phyloP scores from a whole-genome alignment of 2,113 vertebrate species.

The Pachycephala philippinensis region DNA sequence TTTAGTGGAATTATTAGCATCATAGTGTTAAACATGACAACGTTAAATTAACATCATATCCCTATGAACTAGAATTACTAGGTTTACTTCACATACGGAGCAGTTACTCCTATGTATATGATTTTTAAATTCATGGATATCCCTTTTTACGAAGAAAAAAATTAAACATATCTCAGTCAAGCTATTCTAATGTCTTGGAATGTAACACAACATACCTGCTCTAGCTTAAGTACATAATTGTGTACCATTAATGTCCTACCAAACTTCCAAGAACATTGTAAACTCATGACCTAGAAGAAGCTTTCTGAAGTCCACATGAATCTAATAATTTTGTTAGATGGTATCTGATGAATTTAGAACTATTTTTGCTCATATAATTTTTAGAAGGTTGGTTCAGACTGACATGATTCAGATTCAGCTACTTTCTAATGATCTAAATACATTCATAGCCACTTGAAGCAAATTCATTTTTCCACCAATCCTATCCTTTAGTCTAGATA shows the following conservation, averaged over 20 bases:
- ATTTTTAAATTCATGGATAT: background rate
- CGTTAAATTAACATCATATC: background rate
- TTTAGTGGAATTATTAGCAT: background rate
- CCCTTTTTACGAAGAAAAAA: background rate
- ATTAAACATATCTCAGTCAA: background rate
- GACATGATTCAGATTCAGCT: background rate
- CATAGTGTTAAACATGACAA: background rate
- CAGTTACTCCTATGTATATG: background rate
- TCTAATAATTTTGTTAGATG: background rate
- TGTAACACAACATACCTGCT: rapidly evolving
- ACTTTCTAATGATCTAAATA: background rate
- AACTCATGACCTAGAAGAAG: background rate
- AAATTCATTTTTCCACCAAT: background rate
- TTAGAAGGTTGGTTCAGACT: background rate
- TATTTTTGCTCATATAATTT: background rate
- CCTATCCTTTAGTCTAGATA: background rate
- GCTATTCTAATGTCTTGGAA: background rate
- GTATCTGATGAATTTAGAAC: background rate
- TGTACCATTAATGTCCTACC: background rate
- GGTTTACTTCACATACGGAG: background rate
- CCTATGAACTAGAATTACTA: background rate
- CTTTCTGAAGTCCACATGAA: background rate
- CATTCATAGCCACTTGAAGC: background rate
- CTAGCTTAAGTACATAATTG: background rate
- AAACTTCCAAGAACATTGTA: background rate